A percentile compares a stretch with the other conserved stretches of the same genome.
Conservation (phyloP, 2,888 invertebrate genomes). For the Xylophagus ater region DNA sequence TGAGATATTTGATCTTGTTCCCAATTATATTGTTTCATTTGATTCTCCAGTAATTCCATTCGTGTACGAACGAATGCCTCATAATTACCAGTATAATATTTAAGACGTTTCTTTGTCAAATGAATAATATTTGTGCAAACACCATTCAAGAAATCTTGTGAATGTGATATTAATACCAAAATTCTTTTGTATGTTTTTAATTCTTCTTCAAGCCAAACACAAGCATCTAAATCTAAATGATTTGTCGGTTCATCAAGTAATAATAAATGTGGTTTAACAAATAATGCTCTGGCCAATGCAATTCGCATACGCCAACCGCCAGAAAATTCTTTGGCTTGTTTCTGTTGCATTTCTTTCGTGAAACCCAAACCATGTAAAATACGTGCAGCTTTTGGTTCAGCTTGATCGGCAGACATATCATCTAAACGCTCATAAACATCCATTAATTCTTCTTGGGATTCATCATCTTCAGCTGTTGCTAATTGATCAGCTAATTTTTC, state of each 20-base stretch:
- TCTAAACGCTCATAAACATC: slow-evolving; percentile 97
- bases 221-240: slow-evolving; percentile 96
- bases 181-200: slow-evolving; percentile 93
- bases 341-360: slow-evolving; percentile 70
- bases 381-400: slow-evolving; percentile 86
- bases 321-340: slow-evolving; percentile 79
- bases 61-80: slow-evolving; percentile 92
- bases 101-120: slow-evolving; percentile 82
- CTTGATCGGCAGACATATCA: slow-evolving; percentile 91
- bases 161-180: slow-evolving; percentile 95
- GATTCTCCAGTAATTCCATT: slow-evolving; percentile 91
- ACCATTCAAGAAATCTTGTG: slow-evolving; percentile 98
- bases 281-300: slow-evolving; percentile 89
- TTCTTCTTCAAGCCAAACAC: slow-evolving; percentile 99
- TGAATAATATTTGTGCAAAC: slow-evolving; percentile 96
- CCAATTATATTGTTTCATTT: slow-evolving; percentile 99
- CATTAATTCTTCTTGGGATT: slow-evolving; percentile 90
- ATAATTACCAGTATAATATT: slow-evolving; percentile 94
- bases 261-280: slow-evolving; percentile 93
- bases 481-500: slow-evolving; percentile 88
- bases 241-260: slow-evolving; percentile 98
- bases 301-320: slow-evolving; percentile 99
- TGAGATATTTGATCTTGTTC: slow-evolving; percentile 98
- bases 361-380: slow-evolving; percentile 97
- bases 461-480: slow-evolving; percentile 77